Evolutionary conservation across 2,113 vertebrate genomes (phyloP), one percentile per base, ranked within the genome.

Genomic region (Megaceryle maxima): DNA sequence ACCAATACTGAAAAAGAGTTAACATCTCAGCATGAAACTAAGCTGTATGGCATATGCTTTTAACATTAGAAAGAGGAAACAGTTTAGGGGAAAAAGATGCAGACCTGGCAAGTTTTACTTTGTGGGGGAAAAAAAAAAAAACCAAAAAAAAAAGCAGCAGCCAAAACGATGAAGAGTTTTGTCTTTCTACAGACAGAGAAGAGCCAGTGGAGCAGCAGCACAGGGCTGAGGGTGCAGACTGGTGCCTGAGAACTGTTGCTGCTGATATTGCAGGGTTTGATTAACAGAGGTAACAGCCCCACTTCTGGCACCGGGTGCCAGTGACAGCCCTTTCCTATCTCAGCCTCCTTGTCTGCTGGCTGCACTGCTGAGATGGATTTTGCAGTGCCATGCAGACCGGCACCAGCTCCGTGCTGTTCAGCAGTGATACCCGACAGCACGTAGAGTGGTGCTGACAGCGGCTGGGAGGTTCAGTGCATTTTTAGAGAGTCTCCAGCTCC

Each of bases 21-120:
- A 92, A 81, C 50, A 83, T 96, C 91, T 82, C 94, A 88, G 96
- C 87, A 48, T 44, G 90, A 81, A 92, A 89, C 85, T 56, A 77
- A 86, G 85, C 93, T 95, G 72, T 48, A 81, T 0, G 0, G 53
- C 85, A 82, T 88, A 97, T 96, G 94, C 87, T 95, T 94, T 96
- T 96, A 95, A 79, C 93, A 96, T 80, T 76, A 95, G 80, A 97
- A 97, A 97, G 97, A 97, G 97, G 96, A 98, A 98, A 95, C 92
- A 13, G 88, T 92, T 81, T 48, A n/a, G 87, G 79, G 79, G 55
- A 73, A 90, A 97, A 97, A 96, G 95, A 97, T 97, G 96, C 97
- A 96, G 89, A 94, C 90, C 91, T 86, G 83, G 94, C 97, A 97
- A 97, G 57, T 95, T 97, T 96, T 92, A 66, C 63, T 95, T 92